Evolutionary conservation across 2,888 invertebrate species (phyloP), one percentile per base, ranked within the genome.

Genomic region (Lithophane ornitopus): DNA sequence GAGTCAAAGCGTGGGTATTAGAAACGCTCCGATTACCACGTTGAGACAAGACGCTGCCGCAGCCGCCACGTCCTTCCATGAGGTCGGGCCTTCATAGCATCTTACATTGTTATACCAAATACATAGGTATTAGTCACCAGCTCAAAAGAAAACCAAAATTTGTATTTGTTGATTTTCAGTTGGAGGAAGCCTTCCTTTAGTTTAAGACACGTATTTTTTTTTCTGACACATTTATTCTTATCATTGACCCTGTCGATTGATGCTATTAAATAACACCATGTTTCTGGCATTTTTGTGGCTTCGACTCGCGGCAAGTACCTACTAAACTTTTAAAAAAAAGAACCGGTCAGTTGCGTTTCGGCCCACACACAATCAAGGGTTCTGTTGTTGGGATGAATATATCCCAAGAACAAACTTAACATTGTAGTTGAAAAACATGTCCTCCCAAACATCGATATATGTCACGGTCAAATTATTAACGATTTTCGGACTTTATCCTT

Each of bases 21-120:
- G 95, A 96, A 96, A 96, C 95, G 96, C 95, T 96, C 96, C 96
- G 95, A 94, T 96, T 96, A 95, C 96, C 94, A 93, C 94, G 95
- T 91, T 91, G 89, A 91, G 93, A 90, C 91, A 89, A 90, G 89
- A 88, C 87, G 89, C 87, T 89, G 86, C 85, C 88, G 87, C 88
- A 85, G 88, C 84, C 76, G 78, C 85, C 80, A 79, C 85, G 79
- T 76, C 76, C 77, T 77, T 70, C 70, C 68, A 68, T 71, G 61
- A 62, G 59, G 61, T 70, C 52, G 58, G 59, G 52, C 66, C 34
- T 61, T 56, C 59, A n/a, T 72, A 39, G 46, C 44, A 41, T 49
- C 22, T 70, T 71, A 52, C 34, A 63, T 65, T 59, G 12, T 78
- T 74, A 34, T 46, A 26, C 26, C 34, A 41, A 46, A n/a, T 19